Evolutionary conservation across 2,888 invertebrate genomes (phyloP), one percentile per base, ranked within the genome.

Genomic region (Blera fallax): DNA sequence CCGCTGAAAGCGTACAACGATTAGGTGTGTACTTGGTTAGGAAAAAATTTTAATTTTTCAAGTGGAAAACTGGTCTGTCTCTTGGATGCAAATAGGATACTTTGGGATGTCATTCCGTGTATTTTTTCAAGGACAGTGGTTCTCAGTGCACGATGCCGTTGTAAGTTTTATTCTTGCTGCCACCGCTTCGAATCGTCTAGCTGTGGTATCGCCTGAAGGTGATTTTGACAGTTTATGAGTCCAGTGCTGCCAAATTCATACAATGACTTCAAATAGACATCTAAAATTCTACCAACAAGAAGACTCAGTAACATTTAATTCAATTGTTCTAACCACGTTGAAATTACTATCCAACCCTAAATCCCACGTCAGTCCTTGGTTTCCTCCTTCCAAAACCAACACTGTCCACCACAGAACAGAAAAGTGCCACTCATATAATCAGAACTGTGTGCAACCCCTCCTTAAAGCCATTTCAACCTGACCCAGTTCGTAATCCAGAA

Each of bases 11-110:
- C 21, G 6, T n/a, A n/a, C 54, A 24, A 29, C 3, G 10, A 11
- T 14, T 37, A 21, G 1, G 11, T n/a, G n/a, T n/a, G n/a, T n/a
- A n/a, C n/a, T n/a, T n/a, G n/a, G n/a, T n/a, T n/a, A 21, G 40
- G 8, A 24, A 6, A 14, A 10, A 3, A 56, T 45, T 62, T 40
- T 76, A 72, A 76, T 72, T 60, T 58, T 67, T 14, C 65, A 67
- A 54, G 58, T 58, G 76, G 54, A 80, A 80, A 43, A 18, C n/a
- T n/a, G n/a, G n/a, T n/a, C n/a, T n/a, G n/a, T n/a, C n/a, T n/a
- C n/a, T n/a, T n/a, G n/a, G n/a, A n/a, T n/a, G n/a, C n/a, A n/a
- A n/a, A 18, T 24, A 2, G 32, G 34, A 8, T 34, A 10, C 10
- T 10, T 2, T 34, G 4, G n/a, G 37, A 40, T 14, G n/a, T 40